Conservation (phyloP, 2,888 invertebrate genomes). For the Dynastes hyllus region DNA sequence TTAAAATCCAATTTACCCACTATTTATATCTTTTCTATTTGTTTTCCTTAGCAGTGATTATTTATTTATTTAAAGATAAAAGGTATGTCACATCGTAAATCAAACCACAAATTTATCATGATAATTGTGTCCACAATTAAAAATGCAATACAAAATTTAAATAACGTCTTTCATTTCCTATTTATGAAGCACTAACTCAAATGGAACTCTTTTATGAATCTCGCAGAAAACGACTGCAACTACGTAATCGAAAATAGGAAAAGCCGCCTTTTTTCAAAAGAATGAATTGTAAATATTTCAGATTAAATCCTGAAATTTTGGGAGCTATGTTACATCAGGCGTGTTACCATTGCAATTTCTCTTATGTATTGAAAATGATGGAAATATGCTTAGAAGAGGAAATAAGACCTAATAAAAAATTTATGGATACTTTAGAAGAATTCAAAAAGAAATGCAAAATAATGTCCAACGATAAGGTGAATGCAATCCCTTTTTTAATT, state of each 20-base stretch:
- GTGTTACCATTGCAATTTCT: constrained; percentile 75
- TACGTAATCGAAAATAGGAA: no score
- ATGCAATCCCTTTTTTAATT: constrained; percentile 40
- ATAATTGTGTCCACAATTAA: no score
- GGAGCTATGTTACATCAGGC: constrained; percentile 83
- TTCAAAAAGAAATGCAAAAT: constrained; percentile 76
- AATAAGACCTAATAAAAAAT: constrained; percentile 77
- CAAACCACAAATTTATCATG: no score
- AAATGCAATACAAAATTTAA: no score
- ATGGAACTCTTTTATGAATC: no score
- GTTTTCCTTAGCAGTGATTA: background rate
- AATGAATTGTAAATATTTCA: constrained; percentile 61
- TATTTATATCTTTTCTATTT: background rate
- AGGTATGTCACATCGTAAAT: background rate
- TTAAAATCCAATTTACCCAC: background rate
- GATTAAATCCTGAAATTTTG: constrained; percentile 84
- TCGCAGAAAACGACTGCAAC: no score
- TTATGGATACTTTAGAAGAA: constrained; percentile 77
- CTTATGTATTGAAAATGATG: constrained; percentile 81
- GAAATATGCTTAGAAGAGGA: constrained; percentile 77
- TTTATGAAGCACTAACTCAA: no score
- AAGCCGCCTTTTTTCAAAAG: no score
- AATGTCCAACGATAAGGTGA: constrained; percentile 73
- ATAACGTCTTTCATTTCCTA: no score
- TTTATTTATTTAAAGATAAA: background rate